These are phyloP conservation scores for Chrysemys picta DNA, from an alignment of 2,113 vertebrate genomes.

Conservation along the genomic window DNA sequence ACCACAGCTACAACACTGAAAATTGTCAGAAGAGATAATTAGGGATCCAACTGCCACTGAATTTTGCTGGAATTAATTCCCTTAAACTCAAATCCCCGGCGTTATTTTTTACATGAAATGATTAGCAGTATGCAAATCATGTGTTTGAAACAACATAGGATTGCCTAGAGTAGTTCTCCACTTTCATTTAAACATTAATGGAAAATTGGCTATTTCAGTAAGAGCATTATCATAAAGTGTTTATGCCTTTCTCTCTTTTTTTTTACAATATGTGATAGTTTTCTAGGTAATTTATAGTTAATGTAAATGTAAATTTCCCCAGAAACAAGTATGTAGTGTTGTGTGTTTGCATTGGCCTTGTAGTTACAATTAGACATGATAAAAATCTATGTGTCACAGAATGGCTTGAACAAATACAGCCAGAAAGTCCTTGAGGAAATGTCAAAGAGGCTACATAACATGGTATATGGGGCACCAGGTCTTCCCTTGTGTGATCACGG, in stretches of 20 bases:
- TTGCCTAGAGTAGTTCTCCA: not conserved
- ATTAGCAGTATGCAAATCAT: not conserved
- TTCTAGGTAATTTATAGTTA: constrained; percentile 6
- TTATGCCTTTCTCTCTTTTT: not conserved
- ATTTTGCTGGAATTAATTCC: not conserved
- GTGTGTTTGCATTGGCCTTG: not conserved
- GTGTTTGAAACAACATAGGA: not conserved
- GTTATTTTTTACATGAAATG: not conserved
- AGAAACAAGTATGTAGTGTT: not conserved
- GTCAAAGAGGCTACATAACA: not conserved
- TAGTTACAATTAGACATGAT: not conserved
- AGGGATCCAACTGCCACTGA: not conserved
- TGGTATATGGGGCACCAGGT: not conserved
- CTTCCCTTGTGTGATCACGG: not conserved
- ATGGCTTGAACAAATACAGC: not conserved
- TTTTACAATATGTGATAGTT: not conserved
- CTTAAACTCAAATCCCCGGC: not conserved
- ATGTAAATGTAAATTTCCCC: constrained; percentile 8
- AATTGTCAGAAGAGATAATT: not conserved
- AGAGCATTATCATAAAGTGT: not conserved
- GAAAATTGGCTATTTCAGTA: not conserved
- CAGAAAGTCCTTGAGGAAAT: not conserved
- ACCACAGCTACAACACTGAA: not conserved
- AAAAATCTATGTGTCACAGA: not conserved
- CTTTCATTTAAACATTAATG: not conserved